phyloP scores from a whole-genome alignment of 2,113 vertebrate genomes.

The Zosterops lateralis region DNA sequence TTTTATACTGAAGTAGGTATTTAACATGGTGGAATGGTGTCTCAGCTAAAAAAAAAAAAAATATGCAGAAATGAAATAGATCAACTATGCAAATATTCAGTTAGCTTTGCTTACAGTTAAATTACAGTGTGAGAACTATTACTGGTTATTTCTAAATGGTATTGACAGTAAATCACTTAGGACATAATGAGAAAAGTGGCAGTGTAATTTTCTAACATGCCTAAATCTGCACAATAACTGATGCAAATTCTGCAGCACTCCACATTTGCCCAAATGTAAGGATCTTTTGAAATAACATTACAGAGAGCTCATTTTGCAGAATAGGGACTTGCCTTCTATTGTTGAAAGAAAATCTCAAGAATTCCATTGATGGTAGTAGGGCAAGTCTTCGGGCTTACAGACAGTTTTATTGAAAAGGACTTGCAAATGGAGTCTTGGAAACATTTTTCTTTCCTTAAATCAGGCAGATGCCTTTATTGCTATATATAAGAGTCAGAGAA shows the following conservation, averaged over 20 bases:
- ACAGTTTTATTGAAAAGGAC: neutral
- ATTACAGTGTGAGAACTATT: neutral
- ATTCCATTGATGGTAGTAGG: neutral
- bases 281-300: neutral
- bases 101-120: neutral
- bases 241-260: neutral
- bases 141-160: neutral
- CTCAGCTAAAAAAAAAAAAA: conserved; percentile 3
- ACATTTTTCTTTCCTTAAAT: neutral
- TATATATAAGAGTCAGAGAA: neutral
- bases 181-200: neutral
- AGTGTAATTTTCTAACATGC: neutral
- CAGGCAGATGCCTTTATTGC: neutral
- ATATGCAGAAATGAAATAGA: neutral
- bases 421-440: neutral
- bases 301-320: neutral
- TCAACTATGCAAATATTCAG: neutral
- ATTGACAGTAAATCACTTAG: neutral
- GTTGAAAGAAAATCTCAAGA: neutral
- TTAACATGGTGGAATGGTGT: neutral
- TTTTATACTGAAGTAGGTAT: neutral
- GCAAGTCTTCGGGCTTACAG: neutral
- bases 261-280: neutral
- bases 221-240: neutral
- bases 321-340: neutral